Base-by-base conservation (phyloP, 2,888 invertebrate species). In the Galeopsomyia nigrocyanea region DNA sequence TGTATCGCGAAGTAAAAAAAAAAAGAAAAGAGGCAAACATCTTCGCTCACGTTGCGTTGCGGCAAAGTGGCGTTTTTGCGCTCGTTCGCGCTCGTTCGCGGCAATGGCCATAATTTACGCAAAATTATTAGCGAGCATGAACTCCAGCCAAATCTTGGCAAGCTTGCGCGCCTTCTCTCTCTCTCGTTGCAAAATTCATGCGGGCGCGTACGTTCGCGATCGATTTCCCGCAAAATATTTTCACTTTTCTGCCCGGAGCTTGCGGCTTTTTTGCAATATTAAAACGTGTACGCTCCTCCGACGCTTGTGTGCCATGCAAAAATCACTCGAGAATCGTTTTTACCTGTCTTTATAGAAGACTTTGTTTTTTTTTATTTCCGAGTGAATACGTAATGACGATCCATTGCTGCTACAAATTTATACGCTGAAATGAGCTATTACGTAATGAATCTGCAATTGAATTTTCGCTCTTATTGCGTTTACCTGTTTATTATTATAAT, bases 101-200 rank as follows among this genome's bases (percentile, higher is more conserved):
- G 50, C 16, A 14, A 21, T 47, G 16, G 64, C 64, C 9, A 55
- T 66, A 66, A 22, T 16, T 61, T 61, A 61, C 65, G 61, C 55
- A 69, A 47, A 73, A 66, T 65, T 69, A 66, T 73, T 62, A 68
- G 65, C 51, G 17, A 26, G 19, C n/a, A 21, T 3, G 5, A 26
- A 57, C 14, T 16, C 51, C 50, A 64, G 68, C 57, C 62, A 67
- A 67, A 19, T 55, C 67, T 71, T 71, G 67, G 62, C 71, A 56
- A 67, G 31, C 55, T 49, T 21, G 19, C 51, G 39, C 31, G 31
- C 19, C 9, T 17, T 57, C 31, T 57, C 51, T n/a, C 55, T 26
- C 22, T 16, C 22, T 22, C 7, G 1, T 39, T 63, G 63, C 50
- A 57, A 69, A 62, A 69, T 69, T 65, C 60, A 71, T 65, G 64